Percentiles rank a stretch among this genome's conserved stretches.
These are phyloP conservation scores for Drosophila bocki DNA, from an alignment of 1,140 invertebrate species.

Conservation along the genomic window DNA sequence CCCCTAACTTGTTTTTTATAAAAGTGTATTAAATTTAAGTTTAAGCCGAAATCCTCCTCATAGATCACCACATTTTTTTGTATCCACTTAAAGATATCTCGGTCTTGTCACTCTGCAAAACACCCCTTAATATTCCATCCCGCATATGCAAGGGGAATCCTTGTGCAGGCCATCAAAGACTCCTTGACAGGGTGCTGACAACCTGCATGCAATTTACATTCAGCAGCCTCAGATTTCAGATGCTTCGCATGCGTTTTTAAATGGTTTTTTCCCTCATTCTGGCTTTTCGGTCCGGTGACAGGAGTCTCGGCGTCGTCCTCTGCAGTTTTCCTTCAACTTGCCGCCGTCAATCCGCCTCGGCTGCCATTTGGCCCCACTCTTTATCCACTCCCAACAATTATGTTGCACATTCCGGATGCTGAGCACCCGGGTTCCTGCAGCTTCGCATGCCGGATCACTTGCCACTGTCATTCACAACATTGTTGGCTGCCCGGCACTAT, in stretches of 20 bases:
- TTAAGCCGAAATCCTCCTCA: neutral
- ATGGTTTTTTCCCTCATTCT: constrained; percentile 19
- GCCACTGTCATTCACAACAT: constrained; percentile 67
- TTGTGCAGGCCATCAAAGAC: constrained; percentile 22
- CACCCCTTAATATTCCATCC: neutral
- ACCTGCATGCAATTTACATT: constrained; percentile 56
- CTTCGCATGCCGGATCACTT: constrained; percentile 37
- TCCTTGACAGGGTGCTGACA: constrained; percentile 45
- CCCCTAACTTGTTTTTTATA: too few relatives aligned
- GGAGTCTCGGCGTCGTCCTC: constrained; percentile 9
- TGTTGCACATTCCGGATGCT: constrained; percentile 60
- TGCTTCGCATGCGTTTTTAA: constrained; percentile 30
- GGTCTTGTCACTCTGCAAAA: neutral
- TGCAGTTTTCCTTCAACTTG: constrained; percentile 44
- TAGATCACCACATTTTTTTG: neutral
- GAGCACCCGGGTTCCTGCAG: constrained; percentile 23
- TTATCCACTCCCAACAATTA: constrained; percentile 56
- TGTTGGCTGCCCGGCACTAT: constrained; percentile 67
- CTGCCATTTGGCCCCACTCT: constrained; percentile 16
- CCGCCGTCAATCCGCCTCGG: constrained; percentile 21
- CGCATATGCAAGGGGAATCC: neutral
- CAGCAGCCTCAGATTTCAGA: constrained; percentile 38
- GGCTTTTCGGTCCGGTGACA: constrained; percentile 18
- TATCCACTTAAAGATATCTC: constrained; percentile 8
- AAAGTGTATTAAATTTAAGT: too few relatives aligned